Base-by-base conservation (phyloP, 1,140 invertebrate species). In the Rhagoletis pomonella region DNA sequence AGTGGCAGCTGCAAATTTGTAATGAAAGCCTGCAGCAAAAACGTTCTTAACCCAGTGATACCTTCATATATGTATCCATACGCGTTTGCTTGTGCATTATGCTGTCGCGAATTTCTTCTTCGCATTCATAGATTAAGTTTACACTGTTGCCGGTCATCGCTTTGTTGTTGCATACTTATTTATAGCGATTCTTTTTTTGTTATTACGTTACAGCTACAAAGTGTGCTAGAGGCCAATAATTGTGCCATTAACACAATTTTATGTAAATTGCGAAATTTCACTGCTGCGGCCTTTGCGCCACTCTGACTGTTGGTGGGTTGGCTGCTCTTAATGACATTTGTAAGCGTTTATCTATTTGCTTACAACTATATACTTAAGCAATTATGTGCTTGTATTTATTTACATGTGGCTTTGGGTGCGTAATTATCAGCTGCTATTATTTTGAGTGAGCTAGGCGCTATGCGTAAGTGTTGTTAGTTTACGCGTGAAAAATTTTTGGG, bases 221-320 rank as follows among this genome's bases (percentile, higher is more conserved):
- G 29, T 29, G 29, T 47, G 47, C 42, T 55, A 55, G 73, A 4
- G 73, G n/a, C 44, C 73, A 47, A 55, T 81, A 29, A 81, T 55
- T 81, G 73, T 81, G 73, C 73, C 73, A 81, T 81, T 81, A 81
- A 81, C 73, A 81, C 73, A 58, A 81, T 81, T 81, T 81, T 55
- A 81, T 81, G 19, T 55, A 81, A 81, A 81, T 81, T 81, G 42
- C 17, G 42, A 81, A 81, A 81, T 81, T 81, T 81, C 73, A 81
- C 73, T 81, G 73, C 73, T 9, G 3, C 17, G 73, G 73, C 73
- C 73, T 55, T 55, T 81, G 73, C 29, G 29, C 47, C 73, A 55
- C 19, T 55, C 42, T 19, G 47, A 55, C 73, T 12, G 9, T 7
- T 62, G 60, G 60, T 14, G 4, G 19, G 9, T 7, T 62, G 60